Evolutionary conservation across 2,888 invertebrate species (phyloP).

Genomic region (Biston stratarius): DNA sequence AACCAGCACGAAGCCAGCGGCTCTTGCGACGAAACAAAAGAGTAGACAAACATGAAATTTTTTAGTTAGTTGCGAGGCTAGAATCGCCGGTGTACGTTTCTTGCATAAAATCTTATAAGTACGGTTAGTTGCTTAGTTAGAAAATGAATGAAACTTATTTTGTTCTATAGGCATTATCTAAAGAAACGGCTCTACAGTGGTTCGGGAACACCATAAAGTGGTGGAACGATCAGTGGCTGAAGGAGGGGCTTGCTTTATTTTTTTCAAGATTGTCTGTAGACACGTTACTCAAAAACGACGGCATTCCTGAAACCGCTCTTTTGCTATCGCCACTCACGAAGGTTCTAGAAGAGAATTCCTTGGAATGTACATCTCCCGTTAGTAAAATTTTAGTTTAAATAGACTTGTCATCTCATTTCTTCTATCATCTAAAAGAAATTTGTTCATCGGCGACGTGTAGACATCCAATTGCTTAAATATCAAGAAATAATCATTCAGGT

Average conservation of each 20-base stretch:
- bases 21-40: no score
- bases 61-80: no score
- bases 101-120: no score
- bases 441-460: no score
- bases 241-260: neutral
- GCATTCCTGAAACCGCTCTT: neutral
- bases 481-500: no score
- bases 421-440: no score
- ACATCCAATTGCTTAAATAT: no score
- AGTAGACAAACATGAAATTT: no score
- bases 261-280: neutral
- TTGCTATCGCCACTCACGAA: neutral
- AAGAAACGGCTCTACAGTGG: slow-evolving; percentile 2
- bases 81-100: no score
- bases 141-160: neutral
- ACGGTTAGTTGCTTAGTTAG: neutral
- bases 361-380: neutral
- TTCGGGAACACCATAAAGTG: slow-evolving; percentile 69
- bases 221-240: slow-evolving; percentile 12
- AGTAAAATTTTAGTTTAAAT: neutral
- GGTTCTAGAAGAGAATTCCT: neutral
- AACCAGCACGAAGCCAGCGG: no score
- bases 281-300: neutral
- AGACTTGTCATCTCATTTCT: no score
- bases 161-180: neutral